phyloP scores from a whole-genome alignment of 2,888 invertebrate genomes.

The Aphidoletes aphidimyza region DNA sequence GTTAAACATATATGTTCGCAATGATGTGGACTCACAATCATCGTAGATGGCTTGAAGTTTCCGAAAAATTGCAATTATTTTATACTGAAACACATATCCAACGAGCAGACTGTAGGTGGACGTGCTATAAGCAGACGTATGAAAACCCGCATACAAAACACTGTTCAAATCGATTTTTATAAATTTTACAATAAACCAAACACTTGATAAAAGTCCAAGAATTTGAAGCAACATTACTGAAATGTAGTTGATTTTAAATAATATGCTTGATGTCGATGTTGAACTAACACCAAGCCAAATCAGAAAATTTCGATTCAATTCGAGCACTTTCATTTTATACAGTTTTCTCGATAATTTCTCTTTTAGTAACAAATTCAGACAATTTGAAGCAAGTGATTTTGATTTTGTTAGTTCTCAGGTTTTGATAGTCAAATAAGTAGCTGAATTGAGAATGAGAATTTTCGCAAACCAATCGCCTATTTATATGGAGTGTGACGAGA shows the following conservation, averaged over 20 bases:
- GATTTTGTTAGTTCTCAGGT: no score
- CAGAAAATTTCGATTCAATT: conserved; percentile 14
- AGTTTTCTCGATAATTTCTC: no score
- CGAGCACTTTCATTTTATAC: conserved; percentile 25
- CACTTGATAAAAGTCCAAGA: neutral
- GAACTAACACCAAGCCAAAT: neutral
- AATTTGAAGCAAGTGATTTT: no score
- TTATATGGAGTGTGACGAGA: no score
- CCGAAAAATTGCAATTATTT: neutral
- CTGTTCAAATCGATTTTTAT: conserved; percentile 5
- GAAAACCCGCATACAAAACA: conserved; percentile 28
- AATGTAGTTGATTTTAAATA: neutral
- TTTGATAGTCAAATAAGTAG: no score
- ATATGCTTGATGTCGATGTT: neutral
- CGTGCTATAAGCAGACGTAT: neutral
- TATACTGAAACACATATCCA: neutral
- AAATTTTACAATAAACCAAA: neutral
- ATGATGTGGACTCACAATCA: neutral
- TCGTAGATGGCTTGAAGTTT: neutral
- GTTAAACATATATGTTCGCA: no score
- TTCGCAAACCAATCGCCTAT: no score
- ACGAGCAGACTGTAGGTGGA: conserved; percentile 6
- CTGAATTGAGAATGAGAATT: no score
- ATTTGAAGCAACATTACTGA: neutral
- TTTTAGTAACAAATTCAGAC: no score